Evolutionary conservation across 2,888 invertebrate genomes (phyloP).

Genomic region (Notodonta dromedarius): DNA sequence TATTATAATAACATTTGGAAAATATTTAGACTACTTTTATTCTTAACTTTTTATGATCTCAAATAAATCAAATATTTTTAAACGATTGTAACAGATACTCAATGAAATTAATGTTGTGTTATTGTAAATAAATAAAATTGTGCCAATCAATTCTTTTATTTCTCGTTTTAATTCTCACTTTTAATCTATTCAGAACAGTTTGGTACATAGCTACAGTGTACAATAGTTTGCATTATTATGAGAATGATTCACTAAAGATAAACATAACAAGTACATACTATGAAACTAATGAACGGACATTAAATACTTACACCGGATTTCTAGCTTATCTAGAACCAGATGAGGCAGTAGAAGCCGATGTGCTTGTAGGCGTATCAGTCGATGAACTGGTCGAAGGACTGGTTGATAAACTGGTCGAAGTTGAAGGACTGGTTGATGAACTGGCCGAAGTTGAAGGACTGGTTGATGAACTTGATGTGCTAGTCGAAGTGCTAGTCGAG

Average conservation of each 20-base stretch:
- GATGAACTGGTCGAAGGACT: background rate
- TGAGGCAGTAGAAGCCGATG: background rate
- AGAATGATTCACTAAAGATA: no score
- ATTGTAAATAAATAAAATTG: constrained; percentile 71
- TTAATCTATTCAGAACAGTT: no score
- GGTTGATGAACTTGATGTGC: constrained; percentile 17
- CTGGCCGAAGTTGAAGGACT: constrained; percentile 21
- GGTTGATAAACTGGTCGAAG: constrained; percentile 11
- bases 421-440: constrained; percentile 4
- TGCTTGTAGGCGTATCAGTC: background rate
- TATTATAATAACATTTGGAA: constrained; percentile 65
- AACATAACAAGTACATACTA: background rate
- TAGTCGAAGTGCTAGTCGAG: constrained; percentile 13
- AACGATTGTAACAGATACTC: constrained; percentile 41
- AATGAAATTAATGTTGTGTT: constrained; percentile 63
- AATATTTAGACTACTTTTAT: constrained; percentile 52
- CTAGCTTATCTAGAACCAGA: background rate
- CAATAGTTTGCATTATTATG: no score
- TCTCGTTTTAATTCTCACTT: background rate
- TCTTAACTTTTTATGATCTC: constrained; percentile 41
- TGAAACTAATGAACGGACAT: background rate
- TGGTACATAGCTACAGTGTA: background rate
- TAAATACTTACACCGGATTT: background rate
- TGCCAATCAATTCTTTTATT: constrained; percentile 56
- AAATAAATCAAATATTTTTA: constrained; percentile 37